Base-by-base conservation (phyloP, 1,140 invertebrate genomes). In the Apis dorsata region DNA sequence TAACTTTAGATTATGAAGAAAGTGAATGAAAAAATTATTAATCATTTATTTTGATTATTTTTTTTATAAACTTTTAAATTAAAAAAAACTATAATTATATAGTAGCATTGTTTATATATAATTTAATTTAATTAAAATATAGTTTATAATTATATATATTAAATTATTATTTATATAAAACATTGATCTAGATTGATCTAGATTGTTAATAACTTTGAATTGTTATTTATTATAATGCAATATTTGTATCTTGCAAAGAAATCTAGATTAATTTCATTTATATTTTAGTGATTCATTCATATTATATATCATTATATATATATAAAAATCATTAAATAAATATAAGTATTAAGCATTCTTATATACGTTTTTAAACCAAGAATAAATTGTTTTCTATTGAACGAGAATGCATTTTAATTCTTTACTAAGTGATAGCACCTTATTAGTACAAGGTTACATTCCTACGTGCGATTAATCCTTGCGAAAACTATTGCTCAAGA, bases 401-500 rank as follows among this genome's bases (percentile, higher is more conserved):
- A 60, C 17, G 11, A 79, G 71, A 85, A 80, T 75, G 72, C 84
- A 79, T 77, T 77, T 57, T 71, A 73, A 84, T 85, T 85, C 83
- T 55, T 83, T 21, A 24, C 44, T 15, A 7, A 60, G 73, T 62
- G 51, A 81, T 90, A 83, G 74, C 75, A 78, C 60, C 59, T 90
- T 87, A 88, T 88, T 88, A 86, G 87, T 69, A 85, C 91, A 91
- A 91, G 91, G 91, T 91, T 79, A 74, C 24, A 77, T 79, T 89
- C 72, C 76, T 85, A 82, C 59, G 44, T 63, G 34, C 57, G 79
- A 86, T 84, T 85, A 71, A 83, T 88, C 73, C 89, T 86, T 90
- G 86, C 85, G 81, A 90, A 87, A 90, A 88, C 70, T 78, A 83
- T 88, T 90, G 85, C 83, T 70, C 69, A 85, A 89, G 65, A 49